phyloP scores from a whole-genome alignment of 1,140 invertebrate genomes.

The Scaptomyza montana region DNA sequence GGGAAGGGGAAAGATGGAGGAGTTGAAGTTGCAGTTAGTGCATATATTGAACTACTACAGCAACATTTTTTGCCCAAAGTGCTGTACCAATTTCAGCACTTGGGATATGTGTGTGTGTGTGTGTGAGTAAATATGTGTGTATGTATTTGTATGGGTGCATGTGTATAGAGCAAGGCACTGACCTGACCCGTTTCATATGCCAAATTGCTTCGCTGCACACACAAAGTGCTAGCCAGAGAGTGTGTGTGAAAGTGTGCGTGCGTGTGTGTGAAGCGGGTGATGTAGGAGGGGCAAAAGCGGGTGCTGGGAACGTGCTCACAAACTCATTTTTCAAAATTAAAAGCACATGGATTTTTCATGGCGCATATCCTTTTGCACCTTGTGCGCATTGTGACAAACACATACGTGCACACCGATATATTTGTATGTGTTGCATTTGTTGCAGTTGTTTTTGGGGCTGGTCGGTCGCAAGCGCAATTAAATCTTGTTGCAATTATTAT shows the following conservation, averaged over 20 bases:
- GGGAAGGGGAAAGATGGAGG: neutral
- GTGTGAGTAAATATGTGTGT: constrained; percentile 35
- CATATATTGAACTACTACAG: constrained; percentile 73
- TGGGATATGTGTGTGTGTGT: constrained; percentile 29
- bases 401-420: too few species aligned
- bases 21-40: constrained; percentile 5
- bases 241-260: neutral
- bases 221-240: constrained; percentile 47
- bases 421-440: too few species aligned
- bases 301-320: constrained; percentile 53
- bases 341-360: constrained; percentile 75
- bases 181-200: constrained; percentile 79
- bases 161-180: constrained; percentile 41
- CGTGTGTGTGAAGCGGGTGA: neutral
- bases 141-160: too few species aligned
- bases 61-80: constrained; percentile 59
- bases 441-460: constrained; percentile 18
- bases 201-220: constrained; percentile 79
- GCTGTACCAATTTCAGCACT: constrained; percentile 64
- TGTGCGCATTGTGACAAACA: constrained; percentile 55
- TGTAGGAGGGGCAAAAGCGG: neutral
- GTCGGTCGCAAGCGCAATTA: constrained; percentile 62
- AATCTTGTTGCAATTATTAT: constrained; percentile 74
- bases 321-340: constrained; percentile 81
- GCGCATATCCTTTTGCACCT: constrained; percentile 71